phyloP scores from a whole-genome alignment of 2,888 invertebrate genomes.

The Cheilosia vulpina region DNA sequence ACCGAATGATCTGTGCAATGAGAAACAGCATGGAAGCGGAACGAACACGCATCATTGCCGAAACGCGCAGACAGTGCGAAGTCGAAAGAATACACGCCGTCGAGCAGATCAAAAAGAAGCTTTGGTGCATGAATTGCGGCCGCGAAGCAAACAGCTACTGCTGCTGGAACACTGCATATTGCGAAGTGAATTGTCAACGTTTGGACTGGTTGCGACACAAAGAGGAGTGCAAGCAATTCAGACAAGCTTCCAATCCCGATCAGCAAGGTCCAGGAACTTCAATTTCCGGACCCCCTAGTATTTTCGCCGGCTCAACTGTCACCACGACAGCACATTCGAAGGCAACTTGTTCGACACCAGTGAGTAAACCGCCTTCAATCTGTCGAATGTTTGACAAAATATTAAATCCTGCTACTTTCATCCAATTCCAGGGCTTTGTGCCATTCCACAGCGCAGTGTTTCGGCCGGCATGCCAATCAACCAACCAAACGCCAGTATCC shows the following conservation, averaged over 20 bases:
- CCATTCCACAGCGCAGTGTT: slow-evolving; percentile 38
- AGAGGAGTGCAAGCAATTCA: slow-evolving; percentile 78
- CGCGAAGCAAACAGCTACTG: slow-evolving; percentile 96
- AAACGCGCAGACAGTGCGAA: slow-evolving; percentile 88
- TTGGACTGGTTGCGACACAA: slow-evolving; percentile 93
- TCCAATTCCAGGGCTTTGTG: slow-evolving; percentile 45
- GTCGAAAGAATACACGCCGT: slow-evolving; percentile 89
- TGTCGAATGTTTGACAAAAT: slow-evolving; percentile 17
- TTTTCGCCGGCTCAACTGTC: slow-evolving; percentile 12
- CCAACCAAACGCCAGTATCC: slow-evolving; percentile 26
- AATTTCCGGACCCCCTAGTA: slow-evolving; percentile 14
- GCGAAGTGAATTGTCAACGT: slow-evolving; percentile 94
- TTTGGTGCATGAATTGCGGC: slow-evolving; percentile 95
- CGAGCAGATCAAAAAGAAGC: slow-evolving; percentile 91
- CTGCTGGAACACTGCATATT: slow-evolving; percentile 98
- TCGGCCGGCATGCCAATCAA: slow-evolving; percentile 30
- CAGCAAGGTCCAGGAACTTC: slow-evolving; percentile 34
- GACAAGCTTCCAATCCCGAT: slow-evolving; percentile 41
- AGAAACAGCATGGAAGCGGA: slow-evolving; percentile 89
- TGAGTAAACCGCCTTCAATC: slow-evolving; percentile 55
- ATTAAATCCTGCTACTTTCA: slow-evolving; percentile 32
- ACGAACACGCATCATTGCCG: slow-evolving; percentile 86
- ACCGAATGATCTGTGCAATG: slow-evolving; percentile 88
- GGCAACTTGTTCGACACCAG: slow-evolving; percentile 37
- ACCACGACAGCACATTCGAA: slow-evolving; percentile 30